Conservation (phyloP, 1,140 invertebrate genomes). For the Pomacea maculata region DNA sequence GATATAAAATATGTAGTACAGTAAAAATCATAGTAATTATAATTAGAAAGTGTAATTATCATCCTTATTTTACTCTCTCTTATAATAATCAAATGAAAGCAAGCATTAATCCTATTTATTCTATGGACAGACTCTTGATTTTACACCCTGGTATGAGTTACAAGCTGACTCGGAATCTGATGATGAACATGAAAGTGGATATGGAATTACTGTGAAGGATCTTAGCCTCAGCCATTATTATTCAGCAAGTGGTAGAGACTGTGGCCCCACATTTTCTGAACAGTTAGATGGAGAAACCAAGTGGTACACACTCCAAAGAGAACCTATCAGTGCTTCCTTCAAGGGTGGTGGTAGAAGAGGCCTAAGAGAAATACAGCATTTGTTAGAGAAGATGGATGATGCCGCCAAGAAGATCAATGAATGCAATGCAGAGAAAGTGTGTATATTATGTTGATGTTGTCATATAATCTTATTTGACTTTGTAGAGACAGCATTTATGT, state of each 20-base stretch:
- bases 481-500: too few relatives aligned
- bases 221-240: background rate
- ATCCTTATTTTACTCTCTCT: too few relatives aligned
- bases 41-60: too few relatives aligned
- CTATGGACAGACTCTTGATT: slow-evolving; percentile 9
- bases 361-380: slow-evolving; percentile 7
- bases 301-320: too few relatives aligned
- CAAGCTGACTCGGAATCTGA: slow-evolving; percentile 27
- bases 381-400: slow-evolving; percentile 14
- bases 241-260: too few relatives aligned
- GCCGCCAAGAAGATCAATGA: slow-evolving; percentile 17
- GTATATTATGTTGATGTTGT: background rate
- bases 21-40: too few relatives aligned
- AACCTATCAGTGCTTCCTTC: too few relatives aligned
- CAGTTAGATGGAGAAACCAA: too few relatives aligned
- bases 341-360: background rate
- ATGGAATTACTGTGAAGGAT: background rate
- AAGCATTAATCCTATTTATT: background rate
- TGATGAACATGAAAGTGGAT: slow-evolving; percentile 11
- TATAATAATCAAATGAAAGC: background rate
- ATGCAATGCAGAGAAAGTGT: background rate
- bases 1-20: too few relatives aligned
- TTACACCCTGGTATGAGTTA: slow-evolving; percentile 25
- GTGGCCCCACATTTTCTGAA: too few relatives aligned
- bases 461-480: too few relatives aligned